phyloP scores from a whole-genome alignment of 2,888 invertebrate genomes.

The Abscondita cerata region DNA sequence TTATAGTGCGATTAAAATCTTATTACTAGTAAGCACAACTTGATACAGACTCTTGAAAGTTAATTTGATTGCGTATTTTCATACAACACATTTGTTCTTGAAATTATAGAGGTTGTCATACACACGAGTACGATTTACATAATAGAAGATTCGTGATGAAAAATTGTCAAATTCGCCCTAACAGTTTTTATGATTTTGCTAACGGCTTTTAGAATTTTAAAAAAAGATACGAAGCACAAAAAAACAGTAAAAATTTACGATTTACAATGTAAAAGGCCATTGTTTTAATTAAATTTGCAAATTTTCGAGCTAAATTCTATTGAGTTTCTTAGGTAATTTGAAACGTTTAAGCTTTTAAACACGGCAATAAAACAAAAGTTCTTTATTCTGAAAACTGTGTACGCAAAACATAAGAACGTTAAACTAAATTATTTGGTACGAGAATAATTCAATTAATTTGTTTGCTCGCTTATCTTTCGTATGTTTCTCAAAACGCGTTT shows the following conservation, averaged over 20 bases:
- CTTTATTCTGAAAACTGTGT: neutral
- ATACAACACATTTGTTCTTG: conserved; percentile 9
- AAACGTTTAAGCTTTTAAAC: conserved; percentile 8
- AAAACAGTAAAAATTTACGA: no score
- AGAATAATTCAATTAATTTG: no score
- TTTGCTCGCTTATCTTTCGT: no score
- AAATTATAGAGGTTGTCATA: conserved; percentile 16
- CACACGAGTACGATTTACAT: conserved; percentile 16
- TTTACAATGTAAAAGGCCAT: neutral
- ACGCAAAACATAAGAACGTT: neutral
- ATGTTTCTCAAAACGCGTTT: no score
- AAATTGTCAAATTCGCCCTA: conserved; percentile 29
- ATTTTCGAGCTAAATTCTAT: conserved; percentile 1
- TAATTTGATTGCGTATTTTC: conserved; percentile 3
- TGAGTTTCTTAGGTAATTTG: neutral
- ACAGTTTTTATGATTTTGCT: conserved; percentile 19
- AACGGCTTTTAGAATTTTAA: neutral
- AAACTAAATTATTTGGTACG: neutral
- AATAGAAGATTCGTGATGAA: conserved; percentile 29
- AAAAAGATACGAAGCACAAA: neutral
- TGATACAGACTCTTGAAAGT: neutral
- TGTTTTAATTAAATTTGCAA: conserved; percentile 1
- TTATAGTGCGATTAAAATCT: no score
- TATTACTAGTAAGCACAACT: neutral
- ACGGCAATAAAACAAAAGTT: conserved; percentile 9